Percentiles rank a stretch among this genome's conserved stretches.
phyloP scores from a whole-genome alignment of 2,113 vertebrate species.

The Synodontis membranacea region DNA sequence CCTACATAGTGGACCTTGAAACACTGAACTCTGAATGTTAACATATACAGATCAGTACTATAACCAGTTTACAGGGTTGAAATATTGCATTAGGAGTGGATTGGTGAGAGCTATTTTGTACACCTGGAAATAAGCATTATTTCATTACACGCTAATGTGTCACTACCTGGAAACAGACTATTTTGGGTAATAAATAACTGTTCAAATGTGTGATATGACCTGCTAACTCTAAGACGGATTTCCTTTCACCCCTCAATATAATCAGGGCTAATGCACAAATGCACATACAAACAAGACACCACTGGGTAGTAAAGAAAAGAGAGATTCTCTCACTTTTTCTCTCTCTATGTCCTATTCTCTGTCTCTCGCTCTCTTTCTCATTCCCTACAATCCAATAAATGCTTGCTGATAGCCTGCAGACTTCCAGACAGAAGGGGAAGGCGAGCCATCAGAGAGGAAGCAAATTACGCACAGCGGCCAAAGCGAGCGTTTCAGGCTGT shows the following conservation, averaged over 20 bases:
- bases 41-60: not conserved
- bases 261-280: not conserved
- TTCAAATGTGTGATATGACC: not conserved
- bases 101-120: not conserved
- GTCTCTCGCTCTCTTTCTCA: not conserved
- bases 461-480: slow-evolving; percentile 66
- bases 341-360: not conserved
- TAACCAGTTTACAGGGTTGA: not conserved
- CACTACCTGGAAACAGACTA: not conserved
- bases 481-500: slow-evolving; percentile 51
- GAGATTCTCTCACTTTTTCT: not conserved
- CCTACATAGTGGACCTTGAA: too few species aligned
- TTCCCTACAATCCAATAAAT: slow-evolving; percentile 62
- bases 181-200: not conserved
- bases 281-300: slow-evolving; percentile 1
- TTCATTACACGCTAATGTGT: not conserved
- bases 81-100: not conserved
- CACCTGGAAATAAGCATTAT: not conserved
- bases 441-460: slow-evolving; percentile 58
- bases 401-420: slow-evolving; percentile 61
- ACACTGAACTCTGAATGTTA: not conserved
- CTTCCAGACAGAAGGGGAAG: slow-evolving; percentile 57
- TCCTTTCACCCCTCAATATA: not conserved
- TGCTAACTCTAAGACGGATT: not conserved
- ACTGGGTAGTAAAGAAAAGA: not conserved